phyloP scores from a whole-genome alignment of 2,888 invertebrate genomes.

The Eucera pruinosa region DNA sequence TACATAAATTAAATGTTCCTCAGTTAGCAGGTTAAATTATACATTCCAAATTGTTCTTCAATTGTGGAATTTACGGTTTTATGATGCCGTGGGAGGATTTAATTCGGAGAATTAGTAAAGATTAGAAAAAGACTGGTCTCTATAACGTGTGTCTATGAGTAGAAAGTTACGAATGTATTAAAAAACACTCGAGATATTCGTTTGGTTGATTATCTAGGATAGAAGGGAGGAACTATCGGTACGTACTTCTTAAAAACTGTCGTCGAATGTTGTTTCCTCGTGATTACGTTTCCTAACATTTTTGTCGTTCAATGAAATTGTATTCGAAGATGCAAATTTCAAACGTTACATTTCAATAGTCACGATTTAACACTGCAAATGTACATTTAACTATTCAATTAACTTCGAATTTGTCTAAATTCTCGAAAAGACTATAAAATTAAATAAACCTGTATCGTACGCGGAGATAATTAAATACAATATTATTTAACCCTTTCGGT shows the following conservation, averaged over 20 bases:
- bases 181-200: conserved; percentile 14
- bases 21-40: background rate
- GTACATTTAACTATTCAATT: too few relatives aligned
- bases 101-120: background rate
- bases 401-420: too few relatives aligned
- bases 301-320: background rate
- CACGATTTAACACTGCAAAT: background rate
- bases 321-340: background rate
- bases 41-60: background rate
- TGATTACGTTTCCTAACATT: background rate
- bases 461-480: too few relatives aligned
- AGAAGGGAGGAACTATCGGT: background rate
- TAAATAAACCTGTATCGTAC: too few relatives aligned
- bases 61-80: too few relatives aligned
- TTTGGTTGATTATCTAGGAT: background rate
- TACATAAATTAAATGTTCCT: too few relatives aligned
- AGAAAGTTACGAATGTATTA: conserved; percentile 21
- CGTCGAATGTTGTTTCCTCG: background rate
- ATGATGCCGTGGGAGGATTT: background rate
- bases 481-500: too few relatives aligned
- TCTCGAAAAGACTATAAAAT: too few relatives aligned
- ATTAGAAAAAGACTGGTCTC: conserved; percentile 10
- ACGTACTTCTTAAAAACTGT: background rate
- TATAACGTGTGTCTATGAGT: background rate
- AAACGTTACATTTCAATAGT: background rate